phyloP scores from a whole-genome alignment of 2,113 vertebrate genomes.

The Mohoua ochrocephala region DNA sequence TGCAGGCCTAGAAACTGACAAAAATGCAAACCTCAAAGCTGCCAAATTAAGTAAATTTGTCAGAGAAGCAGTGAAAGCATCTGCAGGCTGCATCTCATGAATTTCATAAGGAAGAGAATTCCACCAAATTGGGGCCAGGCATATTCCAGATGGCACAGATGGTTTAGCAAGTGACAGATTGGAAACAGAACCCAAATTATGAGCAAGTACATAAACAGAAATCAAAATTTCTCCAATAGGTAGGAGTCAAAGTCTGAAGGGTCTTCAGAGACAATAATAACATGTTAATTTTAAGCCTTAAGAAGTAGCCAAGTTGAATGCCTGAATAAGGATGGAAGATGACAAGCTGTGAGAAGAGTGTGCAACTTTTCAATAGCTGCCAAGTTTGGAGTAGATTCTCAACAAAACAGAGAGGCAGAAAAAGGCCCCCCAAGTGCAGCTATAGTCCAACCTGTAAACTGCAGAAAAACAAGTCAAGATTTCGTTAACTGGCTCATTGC shows the following conservation, averaged over 20 bases:
- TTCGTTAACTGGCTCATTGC: neutral
- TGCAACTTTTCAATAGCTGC: neutral
- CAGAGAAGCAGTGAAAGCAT: constrained; percentile 31
- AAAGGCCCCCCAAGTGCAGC: neutral
- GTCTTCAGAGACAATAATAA: constrained; percentile 46
- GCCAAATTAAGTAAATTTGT: constrained; percentile 33
- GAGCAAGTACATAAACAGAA: constrained; percentile 61
- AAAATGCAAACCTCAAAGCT: constrained; percentile 21
- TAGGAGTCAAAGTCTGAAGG: constrained; percentile 43
- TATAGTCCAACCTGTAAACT: neutral
- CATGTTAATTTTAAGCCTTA: constrained; percentile 34
- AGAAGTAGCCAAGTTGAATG: constrained; percentile 22
- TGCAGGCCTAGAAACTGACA: neutral
- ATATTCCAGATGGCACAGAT: constrained; percentile 62
- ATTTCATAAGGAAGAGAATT: constrained; percentile 56
- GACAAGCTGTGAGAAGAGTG: neutral
- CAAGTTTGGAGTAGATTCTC: neutral
- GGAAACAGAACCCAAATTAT: constrained; percentile 68
- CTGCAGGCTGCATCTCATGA: constrained; percentile 27
- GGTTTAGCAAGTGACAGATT: constrained; percentile 65
- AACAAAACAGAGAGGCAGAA: neutral
- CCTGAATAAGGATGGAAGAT: neutral
- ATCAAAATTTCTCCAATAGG: constrained; percentile 55
- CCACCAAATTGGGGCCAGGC: constrained; percentile 50
- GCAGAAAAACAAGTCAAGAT: neutral